phyloP scores from a whole-genome alignment of 2,797 vertebrate species.

The Rhodeus uyekii region DNA sequence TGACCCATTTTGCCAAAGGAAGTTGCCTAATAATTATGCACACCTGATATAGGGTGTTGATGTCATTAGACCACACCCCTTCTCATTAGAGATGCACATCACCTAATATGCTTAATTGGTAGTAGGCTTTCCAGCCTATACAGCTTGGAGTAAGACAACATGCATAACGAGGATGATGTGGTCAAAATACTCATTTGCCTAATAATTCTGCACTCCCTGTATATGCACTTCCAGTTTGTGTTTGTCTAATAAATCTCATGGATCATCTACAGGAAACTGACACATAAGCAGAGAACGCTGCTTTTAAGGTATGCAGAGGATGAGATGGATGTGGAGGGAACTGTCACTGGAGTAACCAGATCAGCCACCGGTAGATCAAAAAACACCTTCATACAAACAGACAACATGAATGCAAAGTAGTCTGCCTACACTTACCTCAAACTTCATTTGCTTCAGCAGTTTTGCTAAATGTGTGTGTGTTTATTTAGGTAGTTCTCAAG shows the following conservation, averaged over 20 bases:
- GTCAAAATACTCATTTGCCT: no score
- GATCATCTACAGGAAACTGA: constrained; percentile 80
- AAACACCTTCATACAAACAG: neutral
- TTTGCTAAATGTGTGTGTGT: neutral
- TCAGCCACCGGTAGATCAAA: constrained; percentile 81
- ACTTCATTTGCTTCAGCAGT: neutral
- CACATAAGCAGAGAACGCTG: constrained; percentile 84
- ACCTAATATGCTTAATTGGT: no score
- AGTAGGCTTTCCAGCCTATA: no score
- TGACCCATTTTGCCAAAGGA: no score
- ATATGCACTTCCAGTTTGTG: constrained; percentile 32
- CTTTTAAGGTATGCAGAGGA: constrained; percentile 93
- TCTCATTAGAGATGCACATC: no score
- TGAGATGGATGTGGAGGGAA: constrained; percentile 89
- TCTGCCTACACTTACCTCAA: neutral
- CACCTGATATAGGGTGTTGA: no score
- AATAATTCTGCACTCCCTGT: no score
- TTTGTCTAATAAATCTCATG: neutral
- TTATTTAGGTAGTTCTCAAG: constrained; percentile 47
- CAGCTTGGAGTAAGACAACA: no score
- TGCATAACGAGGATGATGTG: no score
- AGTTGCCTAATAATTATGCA: no score
- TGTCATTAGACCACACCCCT: no score
- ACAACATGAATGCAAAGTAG: neutral
- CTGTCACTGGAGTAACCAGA: constrained; percentile 86